A percentile compares a stretch with the other conserved stretches of the same genome.
These are phyloP conservation scores for Avahi laniger DNA, from an alignment of 2,797 vertebrate species.

Conservation along the genomic window DNA sequence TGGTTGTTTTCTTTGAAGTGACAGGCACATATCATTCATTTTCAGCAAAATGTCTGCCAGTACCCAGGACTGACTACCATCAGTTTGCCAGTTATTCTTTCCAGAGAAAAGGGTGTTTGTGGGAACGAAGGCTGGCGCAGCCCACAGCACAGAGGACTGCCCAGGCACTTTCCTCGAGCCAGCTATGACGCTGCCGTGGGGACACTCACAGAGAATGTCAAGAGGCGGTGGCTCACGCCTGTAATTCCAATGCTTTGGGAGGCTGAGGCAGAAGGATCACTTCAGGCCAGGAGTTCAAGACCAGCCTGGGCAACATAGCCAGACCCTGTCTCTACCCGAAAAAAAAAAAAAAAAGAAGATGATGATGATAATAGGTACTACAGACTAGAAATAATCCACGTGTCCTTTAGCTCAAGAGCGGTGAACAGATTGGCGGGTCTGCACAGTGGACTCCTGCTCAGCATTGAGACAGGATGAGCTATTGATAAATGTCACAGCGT, in stretches of 20 bases:
- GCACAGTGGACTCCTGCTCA: neutral
- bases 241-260: neutral
- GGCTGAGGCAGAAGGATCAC: neutral
- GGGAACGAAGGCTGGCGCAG: neutral
- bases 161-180: neutral
- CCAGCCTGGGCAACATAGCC: neutral
- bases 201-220: neutral
- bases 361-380: neutral
- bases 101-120: neutral
- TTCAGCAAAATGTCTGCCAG: neutral
- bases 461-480: neutral
- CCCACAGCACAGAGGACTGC: neutral
- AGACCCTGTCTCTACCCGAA: neutral
- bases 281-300: neutral
- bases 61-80: neutral
- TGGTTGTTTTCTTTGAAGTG: neutral
- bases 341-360: neutral
- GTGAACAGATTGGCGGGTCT: neutral
- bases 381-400: neutral
- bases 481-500: fast-evolving
- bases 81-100: neutral
- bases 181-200: neutral
- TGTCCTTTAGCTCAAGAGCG: neutral
- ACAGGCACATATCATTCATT: neutral
- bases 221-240: neutral